These are phyloP conservation scores for Drosophila pseudotakahashii DNA, from an alignment of 2,888 invertebrate genomes.

Conservation along the genomic window DNA sequence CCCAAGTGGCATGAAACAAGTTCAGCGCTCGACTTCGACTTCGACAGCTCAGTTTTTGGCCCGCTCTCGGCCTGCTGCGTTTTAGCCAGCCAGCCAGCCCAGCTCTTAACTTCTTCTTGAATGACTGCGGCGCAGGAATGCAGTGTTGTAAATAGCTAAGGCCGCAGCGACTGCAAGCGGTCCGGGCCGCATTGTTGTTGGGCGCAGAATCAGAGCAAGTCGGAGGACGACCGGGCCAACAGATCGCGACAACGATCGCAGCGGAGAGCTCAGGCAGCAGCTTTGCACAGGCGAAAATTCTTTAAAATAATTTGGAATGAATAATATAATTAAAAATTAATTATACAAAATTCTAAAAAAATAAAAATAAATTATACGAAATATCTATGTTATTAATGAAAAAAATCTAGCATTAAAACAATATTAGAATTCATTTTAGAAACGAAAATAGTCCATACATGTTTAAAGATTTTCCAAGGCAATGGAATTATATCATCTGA, in stretches of 20 bases:
- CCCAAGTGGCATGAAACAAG: constrained; percentile 75
- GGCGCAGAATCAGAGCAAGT: constrained; percentile 69
- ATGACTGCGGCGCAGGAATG: constrained; percentile 75
- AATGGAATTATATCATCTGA: too few species aligned
- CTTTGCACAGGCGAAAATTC: constrained; percentile 12
- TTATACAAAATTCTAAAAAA: too few species aligned
- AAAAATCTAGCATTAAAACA: too few species aligned
- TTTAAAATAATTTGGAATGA: neutral
- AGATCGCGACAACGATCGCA: constrained; percentile 75
- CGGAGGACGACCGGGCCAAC: constrained; percentile 45
- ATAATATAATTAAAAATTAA: too few species aligned
- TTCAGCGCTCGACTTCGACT: constrained; percentile 54
- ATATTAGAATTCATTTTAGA: too few species aligned
- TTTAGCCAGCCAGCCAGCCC: constrained; percentile 15
- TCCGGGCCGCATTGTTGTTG: constrained; percentile 63
- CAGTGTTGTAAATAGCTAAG: constrained; percentile 74
- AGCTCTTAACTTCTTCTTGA: constrained; percentile 60
- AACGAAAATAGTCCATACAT: too few species aligned
- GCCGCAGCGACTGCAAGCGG: constrained; percentile 47
- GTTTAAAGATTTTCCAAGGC: too few species aligned
- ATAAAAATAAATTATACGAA: too few species aligned
- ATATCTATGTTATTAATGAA: too few species aligned
- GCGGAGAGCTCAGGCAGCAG: constrained; percentile 33
- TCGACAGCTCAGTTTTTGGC: constrained; percentile 24
- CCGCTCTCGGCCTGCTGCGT: constrained; percentile 26